Percentiles rank a stretch among this genome's conserved stretches.
Evolutionary conservation across 92 coral and sea anemone genomes (phyloP).

Genomic region (Micromussa lordhowensis): DNA sequence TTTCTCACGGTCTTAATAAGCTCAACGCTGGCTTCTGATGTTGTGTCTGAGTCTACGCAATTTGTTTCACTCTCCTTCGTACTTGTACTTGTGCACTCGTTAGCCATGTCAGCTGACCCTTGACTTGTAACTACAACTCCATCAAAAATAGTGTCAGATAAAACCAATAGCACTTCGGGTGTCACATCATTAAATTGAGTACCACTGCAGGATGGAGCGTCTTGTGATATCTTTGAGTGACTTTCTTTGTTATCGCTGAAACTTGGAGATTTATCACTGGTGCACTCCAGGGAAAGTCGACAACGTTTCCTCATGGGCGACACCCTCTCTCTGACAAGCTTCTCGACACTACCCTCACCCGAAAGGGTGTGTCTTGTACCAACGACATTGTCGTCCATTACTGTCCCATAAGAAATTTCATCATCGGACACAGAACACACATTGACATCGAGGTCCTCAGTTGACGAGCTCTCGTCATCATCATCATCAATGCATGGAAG

Average conservation of each 20-base stretch:
- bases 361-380: background rate
- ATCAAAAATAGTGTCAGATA: background rate
- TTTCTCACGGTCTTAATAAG: background rate
- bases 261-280: background rate
- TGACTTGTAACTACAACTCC: background rate
- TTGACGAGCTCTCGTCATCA: constrained; percentile 21
- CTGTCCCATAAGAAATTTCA: constrained; percentile 19
- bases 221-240: background rate
- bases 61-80: background rate
- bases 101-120: background rate
- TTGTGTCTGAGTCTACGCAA: constrained; percentile 18
- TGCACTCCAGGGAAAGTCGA: constrained; percentile 3
- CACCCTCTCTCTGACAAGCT: background rate
- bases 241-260: background rate
- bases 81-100: background rate
- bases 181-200: constrained; percentile 2
- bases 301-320: constrained; percentile 29
- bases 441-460: constrained; percentile 31
- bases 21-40: constrained; percentile 21
- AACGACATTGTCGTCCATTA: background rate
- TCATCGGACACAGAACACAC: constrained; percentile 58
- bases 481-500: constrained; percentile 2
- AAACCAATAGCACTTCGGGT: background rate
- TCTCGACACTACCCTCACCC: background rate
- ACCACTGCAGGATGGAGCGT: background rate